Evolutionary conservation across 2,113 vertebrate species (phyloP).

Genomic region (Terrapene triunguis): DNA sequence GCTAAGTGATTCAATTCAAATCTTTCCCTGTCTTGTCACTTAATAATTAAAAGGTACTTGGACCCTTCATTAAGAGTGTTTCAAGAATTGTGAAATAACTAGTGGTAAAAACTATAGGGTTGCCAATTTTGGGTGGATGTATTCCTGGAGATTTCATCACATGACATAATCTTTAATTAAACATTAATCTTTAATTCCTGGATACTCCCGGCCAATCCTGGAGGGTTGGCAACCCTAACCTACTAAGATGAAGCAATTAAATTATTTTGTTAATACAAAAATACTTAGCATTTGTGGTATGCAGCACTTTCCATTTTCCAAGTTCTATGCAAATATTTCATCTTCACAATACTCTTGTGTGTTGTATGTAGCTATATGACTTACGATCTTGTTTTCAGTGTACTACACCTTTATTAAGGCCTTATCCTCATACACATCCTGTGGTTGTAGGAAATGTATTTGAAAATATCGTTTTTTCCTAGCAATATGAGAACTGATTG

Average conservation of each 20-base stretch:
- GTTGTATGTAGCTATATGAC: neutral
- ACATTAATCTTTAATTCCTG: too few species aligned
- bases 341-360: neutral
- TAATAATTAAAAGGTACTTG: neutral
- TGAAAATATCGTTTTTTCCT: neutral
- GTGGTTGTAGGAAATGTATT: neutral
- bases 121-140: too few species aligned
- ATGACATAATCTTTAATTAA: too few species aligned
- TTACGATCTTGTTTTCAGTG: neutral
- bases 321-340: neutral
- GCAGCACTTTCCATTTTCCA: neutral
- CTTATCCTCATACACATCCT: neutral
- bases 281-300: neutral
- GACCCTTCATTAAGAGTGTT: neutral
- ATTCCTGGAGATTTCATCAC: too few species aligned
- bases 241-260: constrained; percentile 6
- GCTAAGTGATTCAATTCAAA: neutral
- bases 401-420: neutral
- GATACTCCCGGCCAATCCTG: too few species aligned
- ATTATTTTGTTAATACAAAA: neutral
- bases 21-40: neutral
- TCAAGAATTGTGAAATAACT: neutral
- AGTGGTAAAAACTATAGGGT: neutral
- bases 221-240: neutral
- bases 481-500: neutral